These are phyloP conservation scores for Diachasmimorpha longicaudata DNA, from an alignment of 1,140 invertebrate genomes.

Conservation along the genomic window DNA sequence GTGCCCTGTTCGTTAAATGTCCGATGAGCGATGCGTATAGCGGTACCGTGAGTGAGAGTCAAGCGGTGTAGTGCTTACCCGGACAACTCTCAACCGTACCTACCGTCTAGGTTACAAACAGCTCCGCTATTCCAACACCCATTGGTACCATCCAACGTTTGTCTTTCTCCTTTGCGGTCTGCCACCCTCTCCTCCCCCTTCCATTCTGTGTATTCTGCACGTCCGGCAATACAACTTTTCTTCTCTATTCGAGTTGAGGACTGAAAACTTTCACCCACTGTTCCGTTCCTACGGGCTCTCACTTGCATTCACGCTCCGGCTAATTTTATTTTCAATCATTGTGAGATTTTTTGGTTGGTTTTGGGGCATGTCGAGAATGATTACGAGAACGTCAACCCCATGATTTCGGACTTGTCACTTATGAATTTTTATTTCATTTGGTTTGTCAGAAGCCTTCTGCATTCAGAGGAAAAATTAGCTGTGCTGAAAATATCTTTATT, in stretches of 20 bases:
- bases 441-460: too few relatives aligned
- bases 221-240: constrained; percentile 11
- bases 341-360: background rate
- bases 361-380: constrained; percentile 14
- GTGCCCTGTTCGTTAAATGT: background rate
- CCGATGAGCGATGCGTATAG: constrained; percentile 32
- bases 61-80: background rate
- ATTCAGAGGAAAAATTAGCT: too few relatives aligned
- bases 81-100: constrained; percentile 34
- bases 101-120: constrained; percentile 34
- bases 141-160: background rate
- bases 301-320: constrained; percentile 20
- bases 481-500: too few relatives aligned
- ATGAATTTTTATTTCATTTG: too few relatives aligned
- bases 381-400: constrained; percentile 6
- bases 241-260: constrained; percentile 2
- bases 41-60: constrained; percentile 49
- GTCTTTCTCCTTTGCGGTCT: background rate
- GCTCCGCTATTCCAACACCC: constrained; percentile 27
- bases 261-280: constrained; percentile 48
- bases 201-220: background rate
- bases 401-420: too few relatives aligned
- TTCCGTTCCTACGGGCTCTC: constrained; percentile 40
- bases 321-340: background rate
- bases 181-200: background rate